Evolutionary conservation across 2,113 vertebrate genomes (phyloP), one percentile per base, ranked within the genome.

Genomic region (Herpetotheres cachinnans): DNA sequence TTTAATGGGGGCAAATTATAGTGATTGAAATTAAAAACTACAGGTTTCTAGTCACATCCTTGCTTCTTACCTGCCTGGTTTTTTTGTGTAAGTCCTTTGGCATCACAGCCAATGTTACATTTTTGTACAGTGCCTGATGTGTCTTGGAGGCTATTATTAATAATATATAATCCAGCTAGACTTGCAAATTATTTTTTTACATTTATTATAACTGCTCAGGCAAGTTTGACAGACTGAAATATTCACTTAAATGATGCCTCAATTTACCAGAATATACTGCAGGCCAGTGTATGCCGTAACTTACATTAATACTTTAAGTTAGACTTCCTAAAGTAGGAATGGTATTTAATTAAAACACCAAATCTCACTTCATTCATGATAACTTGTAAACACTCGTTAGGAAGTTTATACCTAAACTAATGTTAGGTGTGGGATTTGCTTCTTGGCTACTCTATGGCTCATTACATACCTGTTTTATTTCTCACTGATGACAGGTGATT

Each of bases 151-250:
- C 62, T 85, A n/a, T 46, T 73, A 93, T 96, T 91, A 97, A 95
- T 96, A 95, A 95, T 77, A 85, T 30, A 96, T 96, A 90, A 80
- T 80, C 40, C 79, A 84, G n/a, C 54, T 80, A 92, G 78, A 94
- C 71, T 85, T 80, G 74, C 34, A 85, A 90, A 71, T 83, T 63
- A 7, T 84, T 78, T 89, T 81, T 93, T 95, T 74, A 26, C 44
- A 50, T 90, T 72, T 90, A 69, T 88, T 85, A 82, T 30, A 87
- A 61, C 74, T 77, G 59, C 58, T 94, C 66, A 73, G 58, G 61
- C n/a, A 63, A 78, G 47, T 82, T 12, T 94, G 82, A 74, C 76
- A 93, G 59, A 54, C 38, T 92, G 74, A 94, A 93, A 85, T 88
- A 94, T 44, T 84, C 56, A 38, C 50, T 93, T 71, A 73, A 92